phyloP scores from a whole-genome alignment of 2,888 invertebrate species.

The Taphrorychus bicolor region DNA sequence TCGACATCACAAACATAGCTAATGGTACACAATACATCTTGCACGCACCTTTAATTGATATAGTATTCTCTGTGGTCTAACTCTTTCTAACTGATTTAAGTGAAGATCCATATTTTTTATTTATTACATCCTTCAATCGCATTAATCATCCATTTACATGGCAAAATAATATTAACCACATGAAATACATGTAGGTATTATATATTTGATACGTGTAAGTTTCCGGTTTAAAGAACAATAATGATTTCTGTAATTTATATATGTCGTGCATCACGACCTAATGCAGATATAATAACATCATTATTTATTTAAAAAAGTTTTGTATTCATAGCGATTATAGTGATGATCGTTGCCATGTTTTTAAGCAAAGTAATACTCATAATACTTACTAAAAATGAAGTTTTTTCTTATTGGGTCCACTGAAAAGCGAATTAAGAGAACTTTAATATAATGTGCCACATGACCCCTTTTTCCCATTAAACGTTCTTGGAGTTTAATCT shows the following conservation, averaged over 20 bases:
- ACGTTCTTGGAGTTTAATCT: too few species aligned
- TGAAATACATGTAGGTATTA: neutral
- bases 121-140: neutral
- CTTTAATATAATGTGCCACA: too few species aligned
- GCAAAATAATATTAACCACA: too few species aligned
- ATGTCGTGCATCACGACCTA: constrained; percentile 12
- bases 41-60: too few species aligned
- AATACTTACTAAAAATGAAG: too few species aligned
- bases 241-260: constrained; percentile 11
- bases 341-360: neutral
- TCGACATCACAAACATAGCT: neutral
- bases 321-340: neutral
- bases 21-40: neutral
- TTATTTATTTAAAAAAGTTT: neutral
- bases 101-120: neutral
- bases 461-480: too few species aligned
- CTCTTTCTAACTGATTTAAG: neutral
- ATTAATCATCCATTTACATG: neutral
- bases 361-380: too few species aligned
- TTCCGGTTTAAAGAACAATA: constrained; percentile 9
- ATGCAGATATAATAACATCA: constrained; percentile 2
- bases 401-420: too few species aligned
- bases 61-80: too few species aligned
- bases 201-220: neutral
- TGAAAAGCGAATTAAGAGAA: too few species aligned